Percentiles rank a stretch among this genome's conserved stretches.
Evolutionary conservation across 2,888 invertebrate genomes (phyloP).

Genomic region (Lamproptera curius): DNA sequence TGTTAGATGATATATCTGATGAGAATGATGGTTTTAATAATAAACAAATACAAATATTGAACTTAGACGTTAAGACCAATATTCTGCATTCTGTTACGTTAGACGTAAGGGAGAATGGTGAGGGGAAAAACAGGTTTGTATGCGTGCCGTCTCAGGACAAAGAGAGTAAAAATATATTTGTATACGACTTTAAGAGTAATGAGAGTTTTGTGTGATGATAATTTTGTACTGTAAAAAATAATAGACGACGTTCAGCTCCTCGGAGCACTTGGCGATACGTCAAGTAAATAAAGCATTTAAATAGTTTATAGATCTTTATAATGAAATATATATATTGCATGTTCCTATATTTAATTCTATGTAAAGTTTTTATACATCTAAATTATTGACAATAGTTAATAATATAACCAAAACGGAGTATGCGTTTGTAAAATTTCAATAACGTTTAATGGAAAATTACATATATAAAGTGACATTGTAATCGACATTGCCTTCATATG

Average conservation of each 20-base stretch:
- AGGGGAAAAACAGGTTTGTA: constrained; percentile 61
- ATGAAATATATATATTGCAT: constrained; percentile 22
- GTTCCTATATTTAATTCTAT: constrained; percentile 30
- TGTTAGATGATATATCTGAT: constrained; percentile 32
- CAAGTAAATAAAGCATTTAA: constrained; percentile 49
- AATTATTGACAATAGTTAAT: constrained; percentile 21
- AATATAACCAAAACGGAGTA: background rate
- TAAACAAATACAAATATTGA: constrained; percentile 74
- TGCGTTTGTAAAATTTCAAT: constrained; percentile 1
- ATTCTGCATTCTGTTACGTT: constrained; percentile 71
- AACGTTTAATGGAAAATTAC: constrained; percentile 1
- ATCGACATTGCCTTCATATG: constrained; percentile 31
- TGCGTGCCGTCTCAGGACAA: constrained; percentile 60
- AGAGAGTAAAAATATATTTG: constrained; percentile 69
- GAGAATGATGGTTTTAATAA: constrained; percentile 57
- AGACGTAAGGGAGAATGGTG: constrained; percentile 60
- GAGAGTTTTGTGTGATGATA: constrained; percentile 64
- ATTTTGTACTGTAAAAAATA: constrained; percentile 18
- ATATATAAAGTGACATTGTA: constrained; percentile 20
- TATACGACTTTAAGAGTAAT: constrained; percentile 72
- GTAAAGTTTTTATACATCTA: constrained; percentile 28
- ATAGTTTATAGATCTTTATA: constrained; percentile 24
- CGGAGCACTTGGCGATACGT: constrained; percentile 37
- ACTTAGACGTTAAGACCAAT: constrained; percentile 71
- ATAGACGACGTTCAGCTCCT: constrained; percentile 16